phyloP scores from a whole-genome alignment of 2,888 invertebrate genomes.

The Drosophila helvetica region DNA sequence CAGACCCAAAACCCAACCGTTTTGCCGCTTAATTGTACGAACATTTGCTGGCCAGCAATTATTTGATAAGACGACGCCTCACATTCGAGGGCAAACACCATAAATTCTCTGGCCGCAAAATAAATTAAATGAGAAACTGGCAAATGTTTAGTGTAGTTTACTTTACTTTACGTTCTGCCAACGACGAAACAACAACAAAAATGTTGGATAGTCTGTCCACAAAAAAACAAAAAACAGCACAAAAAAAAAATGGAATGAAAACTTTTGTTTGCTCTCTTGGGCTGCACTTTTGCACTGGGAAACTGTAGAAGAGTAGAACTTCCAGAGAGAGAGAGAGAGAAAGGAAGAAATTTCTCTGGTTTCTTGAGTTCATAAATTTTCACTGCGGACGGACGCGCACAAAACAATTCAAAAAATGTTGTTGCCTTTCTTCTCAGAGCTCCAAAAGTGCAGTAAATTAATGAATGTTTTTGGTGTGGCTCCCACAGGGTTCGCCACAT shows the following conservation, averaged over 20 bases:
- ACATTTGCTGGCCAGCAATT: slow-evolving; percentile 82
- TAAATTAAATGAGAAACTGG: slow-evolving; percentile 70
- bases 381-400: slow-evolving; percentile 42
- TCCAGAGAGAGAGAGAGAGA: slow-evolving; percentile 22
- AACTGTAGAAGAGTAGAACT: slow-evolving; percentile 12
- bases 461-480: slow-evolving; percentile 59
- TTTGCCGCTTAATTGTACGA: slow-evolving; percentile 82
- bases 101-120: slow-evolving; percentile 74
- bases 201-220: not conserved
- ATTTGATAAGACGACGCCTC: slow-evolving; percentile 82
- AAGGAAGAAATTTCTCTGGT: slow-evolving; percentile 59
- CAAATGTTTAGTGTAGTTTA: slow-evolving; percentile 53
- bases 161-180: slow-evolving; percentile 5
- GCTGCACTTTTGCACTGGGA: slow-evolving; percentile 31
- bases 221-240: slow-evolving; percentile 7
- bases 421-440: slow-evolving; percentile 35
- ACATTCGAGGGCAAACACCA: slow-evolving; percentile 64
- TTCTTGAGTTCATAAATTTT: slow-evolving; percentile 75
- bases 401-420: slow-evolving; percentile 77
- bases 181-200: slow-evolving; percentile 23
- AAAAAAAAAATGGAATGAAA: slow-evolving; percentile 26
- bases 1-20: slow-evolving; percentile 52
- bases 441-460: slow-evolving; percentile 70
- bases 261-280: slow-evolving; percentile 38
- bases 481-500: slow-evolving; percentile 1